phyloP scores from a whole-genome alignment of 2,113 vertebrate genomes.

The Alouatta palliata region DNA sequence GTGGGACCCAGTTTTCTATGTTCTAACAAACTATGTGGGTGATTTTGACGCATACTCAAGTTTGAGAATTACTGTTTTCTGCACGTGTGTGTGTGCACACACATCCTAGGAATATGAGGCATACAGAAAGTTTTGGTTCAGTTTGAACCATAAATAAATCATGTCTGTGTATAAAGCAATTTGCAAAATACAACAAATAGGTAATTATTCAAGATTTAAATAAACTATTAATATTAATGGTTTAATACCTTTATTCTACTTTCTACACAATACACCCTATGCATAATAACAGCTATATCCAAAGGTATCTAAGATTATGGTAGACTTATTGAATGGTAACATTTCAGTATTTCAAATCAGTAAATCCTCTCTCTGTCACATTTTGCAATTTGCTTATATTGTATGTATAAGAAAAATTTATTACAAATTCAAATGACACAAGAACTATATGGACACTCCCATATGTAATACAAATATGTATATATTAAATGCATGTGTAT shows the following conservation, averaged over 20 bases:
- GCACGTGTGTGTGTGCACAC: neutral
- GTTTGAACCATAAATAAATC: conserved; percentile 29
- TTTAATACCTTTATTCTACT: neutral
- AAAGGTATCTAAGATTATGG: neutral
- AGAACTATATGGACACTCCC: neutral
- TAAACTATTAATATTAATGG: neutral
- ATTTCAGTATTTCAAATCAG: neutral
- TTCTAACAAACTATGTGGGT: neutral
- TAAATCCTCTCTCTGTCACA: conserved; percentile 15
- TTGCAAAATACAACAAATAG: neutral
- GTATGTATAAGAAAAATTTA: neutral
- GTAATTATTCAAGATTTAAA: conserved; percentile 35
- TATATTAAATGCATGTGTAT: neutral
- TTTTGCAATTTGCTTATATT: neutral
- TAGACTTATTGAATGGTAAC: neutral
- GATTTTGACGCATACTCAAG: neutral
- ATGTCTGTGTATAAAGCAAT: neutral
- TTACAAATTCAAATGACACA: neutral
- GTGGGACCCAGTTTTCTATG: neutral
- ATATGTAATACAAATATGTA: neutral
- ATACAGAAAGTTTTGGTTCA: neutral
- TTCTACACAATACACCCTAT: neutral
- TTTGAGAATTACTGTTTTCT: neutral
- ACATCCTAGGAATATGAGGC: neutral
- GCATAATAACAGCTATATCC: neutral